A percentile compares a stretch with the other conserved stretches of the same genome.
Evolutionary conservation across 2,113 vertebrate genomes (phyloP).

Genomic region (Budorcas taxicolor): DNA sequence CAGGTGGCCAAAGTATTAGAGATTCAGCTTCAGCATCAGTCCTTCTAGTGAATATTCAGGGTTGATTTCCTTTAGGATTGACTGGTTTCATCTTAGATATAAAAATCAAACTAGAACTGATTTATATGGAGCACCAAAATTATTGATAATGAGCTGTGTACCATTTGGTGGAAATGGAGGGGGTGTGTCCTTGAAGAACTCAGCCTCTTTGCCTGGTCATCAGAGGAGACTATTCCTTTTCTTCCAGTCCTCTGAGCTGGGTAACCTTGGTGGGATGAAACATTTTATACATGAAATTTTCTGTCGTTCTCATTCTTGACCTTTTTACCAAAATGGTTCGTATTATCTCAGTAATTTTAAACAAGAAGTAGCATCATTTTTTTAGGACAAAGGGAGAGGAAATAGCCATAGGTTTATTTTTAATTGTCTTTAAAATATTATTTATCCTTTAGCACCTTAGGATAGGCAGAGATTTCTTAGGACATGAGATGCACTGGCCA

Average conservation of each 20-base stretch:
- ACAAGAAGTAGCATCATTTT: neutral
- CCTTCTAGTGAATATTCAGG: neutral
- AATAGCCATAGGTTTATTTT: neutral
- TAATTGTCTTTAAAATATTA: neutral
- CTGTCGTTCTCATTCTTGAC: neutral
- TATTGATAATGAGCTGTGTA: neutral
- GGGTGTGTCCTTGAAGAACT: neutral
- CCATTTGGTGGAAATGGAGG: neutral
- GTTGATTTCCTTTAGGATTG: neutral
- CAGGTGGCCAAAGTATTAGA: neutral
- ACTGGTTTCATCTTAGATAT: neutral
- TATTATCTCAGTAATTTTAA: neutral
- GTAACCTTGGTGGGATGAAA: neutral
- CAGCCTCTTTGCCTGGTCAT: neutral
- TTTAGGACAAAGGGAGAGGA: neutral
- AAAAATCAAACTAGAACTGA: neutral
- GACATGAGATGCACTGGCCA: neutral
- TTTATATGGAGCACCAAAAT: neutral
- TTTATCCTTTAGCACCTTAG: neutral
- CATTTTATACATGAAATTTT: neutral
- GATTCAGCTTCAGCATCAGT: neutral
- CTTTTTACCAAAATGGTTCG: neutral
- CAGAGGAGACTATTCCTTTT: neutral
- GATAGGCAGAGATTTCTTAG: neutral
- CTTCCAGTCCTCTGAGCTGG: neutral